Percentiles rank a stretch among this genome's conserved stretches.
These are phyloP conservation scores for Drosophila obscura DNA, from an alignment of 1,140 invertebrate species.

Conservation along the genomic window DNA sequence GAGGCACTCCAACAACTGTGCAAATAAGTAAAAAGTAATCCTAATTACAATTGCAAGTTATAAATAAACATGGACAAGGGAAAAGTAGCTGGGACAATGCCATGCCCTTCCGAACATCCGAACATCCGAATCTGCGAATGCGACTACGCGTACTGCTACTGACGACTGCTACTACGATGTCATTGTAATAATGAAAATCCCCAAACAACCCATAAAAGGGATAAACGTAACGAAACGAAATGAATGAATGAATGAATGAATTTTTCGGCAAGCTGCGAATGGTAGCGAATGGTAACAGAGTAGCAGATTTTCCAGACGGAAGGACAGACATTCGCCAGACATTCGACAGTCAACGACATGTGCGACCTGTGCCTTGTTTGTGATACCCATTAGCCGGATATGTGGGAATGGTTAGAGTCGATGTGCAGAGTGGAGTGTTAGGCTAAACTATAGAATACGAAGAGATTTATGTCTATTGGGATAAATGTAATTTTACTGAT, in stretches of 20 bases:
- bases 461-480: background rate
- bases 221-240: conserved; percentile 71
- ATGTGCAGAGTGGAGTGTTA: background rate
- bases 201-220: conserved; percentile 80
- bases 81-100: conserved; percentile 30
- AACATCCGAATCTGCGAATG: conserved; percentile 8
- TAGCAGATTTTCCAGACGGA: conserved; percentile 56
- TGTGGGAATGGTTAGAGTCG: background rate
- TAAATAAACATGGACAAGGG: conserved; percentile 75
- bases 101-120: background rate
- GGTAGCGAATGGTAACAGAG: conserved; percentile 55
- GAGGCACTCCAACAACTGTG: conserved; percentile 63
- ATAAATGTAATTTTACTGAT: too few relatives aligned
- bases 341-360: conserved; percentile 29
- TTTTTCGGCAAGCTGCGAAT: conserved; percentile 60
- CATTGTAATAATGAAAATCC: conserved; percentile 75
- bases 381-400: background rate
- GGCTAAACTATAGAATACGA: background rate
- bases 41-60: conserved; percentile 81
- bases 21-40: conserved; percentile 82
- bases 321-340: background rate
- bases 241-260: conserved; percentile 55
- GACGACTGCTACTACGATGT: conserved; percentile 25
- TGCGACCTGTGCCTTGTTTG: conserved; percentile 24
- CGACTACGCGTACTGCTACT: conserved; percentile 19